Percentiles rank a stretch among this genome's conserved stretches.
Evolutionary conservation across 2,113 vertebrate genomes (phyloP).

Genomic region (Dermatemys mawii): DNA sequence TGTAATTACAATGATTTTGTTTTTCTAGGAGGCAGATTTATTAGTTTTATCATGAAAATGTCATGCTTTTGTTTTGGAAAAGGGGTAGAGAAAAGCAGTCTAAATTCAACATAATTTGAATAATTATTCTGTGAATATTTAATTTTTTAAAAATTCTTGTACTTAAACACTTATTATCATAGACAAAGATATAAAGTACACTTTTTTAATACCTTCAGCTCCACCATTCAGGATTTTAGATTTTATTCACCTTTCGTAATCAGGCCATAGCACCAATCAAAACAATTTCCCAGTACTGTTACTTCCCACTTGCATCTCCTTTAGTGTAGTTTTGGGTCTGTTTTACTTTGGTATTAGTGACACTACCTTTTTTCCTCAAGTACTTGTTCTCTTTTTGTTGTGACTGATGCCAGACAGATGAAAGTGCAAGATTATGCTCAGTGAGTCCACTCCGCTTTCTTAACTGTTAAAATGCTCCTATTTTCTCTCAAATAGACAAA

Average conservation of each 20-base stretch:
- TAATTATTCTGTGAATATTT: conserved; percentile 29
- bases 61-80: conserved; percentile 2
- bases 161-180: conserved; percentile 47
- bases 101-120: conserved; percentile 42
- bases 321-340: background rate
- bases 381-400: background rate
- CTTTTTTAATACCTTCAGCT: conserved; percentile 41
- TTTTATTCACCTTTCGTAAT: conserved; percentile 32
- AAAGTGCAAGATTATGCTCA: background rate
- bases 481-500: background rate
- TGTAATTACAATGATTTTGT: conserved; percentile 66
- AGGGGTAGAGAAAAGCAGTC: background rate
- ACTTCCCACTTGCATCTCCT: conserved; percentile 49
- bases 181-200: conserved; percentile 17
- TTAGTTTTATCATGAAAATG: conserved; percentile 44
- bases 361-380: background rate
- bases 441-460: conserved; percentile 3
- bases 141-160: conserved; percentile 30
- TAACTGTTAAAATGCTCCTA: accelerated
- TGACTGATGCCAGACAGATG: background rate
- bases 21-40: conserved; percentile 61
- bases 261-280: conserved; percentile 1
- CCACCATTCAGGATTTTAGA: conserved; percentile 8
- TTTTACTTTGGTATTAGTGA: background rate
- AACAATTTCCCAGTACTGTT: conserved; percentile 39